Evolutionary conservation across 2,888 invertebrate species (phyloP).

Genomic region (Trypoxylon attenuatum): DNA sequence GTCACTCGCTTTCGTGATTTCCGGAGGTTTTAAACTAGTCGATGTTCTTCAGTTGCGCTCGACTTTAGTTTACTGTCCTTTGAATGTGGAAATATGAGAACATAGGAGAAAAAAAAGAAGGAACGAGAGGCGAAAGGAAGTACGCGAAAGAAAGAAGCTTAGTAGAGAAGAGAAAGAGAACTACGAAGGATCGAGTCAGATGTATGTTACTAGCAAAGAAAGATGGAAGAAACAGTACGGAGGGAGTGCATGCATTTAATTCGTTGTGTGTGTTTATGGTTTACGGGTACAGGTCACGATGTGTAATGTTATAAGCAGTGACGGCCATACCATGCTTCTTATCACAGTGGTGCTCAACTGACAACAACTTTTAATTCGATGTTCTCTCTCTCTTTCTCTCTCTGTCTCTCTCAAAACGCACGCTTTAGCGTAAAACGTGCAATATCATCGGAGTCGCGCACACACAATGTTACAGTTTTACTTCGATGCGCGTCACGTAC

Average conservation of each 20-base stretch:
- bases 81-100: not conserved
- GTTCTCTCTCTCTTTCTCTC: no score
- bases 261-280: conserved; percentile 27
- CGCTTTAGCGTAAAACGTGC: not conserved
- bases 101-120: conserved; percentile 2
- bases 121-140: conserved; percentile 10
- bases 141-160: not conserved
- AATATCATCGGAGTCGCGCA: not conserved
- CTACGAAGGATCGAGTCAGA: not conserved
- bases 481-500: not conserved
- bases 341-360: conserved; percentile 61
- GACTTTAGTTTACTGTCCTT: not conserved
- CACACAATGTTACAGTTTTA: not conserved
- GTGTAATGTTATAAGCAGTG: conserved; percentile 37
- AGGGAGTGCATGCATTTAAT: conserved; percentile 3
- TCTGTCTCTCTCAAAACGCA: no score
- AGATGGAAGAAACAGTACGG: not conserved
- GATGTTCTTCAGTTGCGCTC: not conserved
- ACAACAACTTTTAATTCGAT: conserved; percentile 7
- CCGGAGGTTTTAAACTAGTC: no score
- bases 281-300: conserved; percentile 39
- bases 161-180: not conserved
- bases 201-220: no score
- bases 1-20: no score
- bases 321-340: conserved; percentile 52